Conservation (phyloP, 2,888 invertebrate genomes). For the Drosophila suboccidentalis region DNA sequence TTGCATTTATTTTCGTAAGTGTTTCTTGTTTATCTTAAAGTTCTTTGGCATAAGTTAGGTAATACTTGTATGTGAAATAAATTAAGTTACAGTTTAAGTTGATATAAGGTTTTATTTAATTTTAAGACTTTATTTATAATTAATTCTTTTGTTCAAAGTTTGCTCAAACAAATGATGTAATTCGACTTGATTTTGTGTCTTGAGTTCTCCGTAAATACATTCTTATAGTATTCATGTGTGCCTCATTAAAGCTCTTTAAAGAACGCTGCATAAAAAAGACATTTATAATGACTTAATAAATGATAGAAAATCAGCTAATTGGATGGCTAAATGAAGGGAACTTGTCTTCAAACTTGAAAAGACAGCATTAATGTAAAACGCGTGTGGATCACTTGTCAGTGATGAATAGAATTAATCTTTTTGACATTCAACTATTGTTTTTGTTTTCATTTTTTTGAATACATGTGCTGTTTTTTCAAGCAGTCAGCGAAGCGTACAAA, state of each 20-base stretch:
- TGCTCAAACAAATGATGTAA: not conserved
- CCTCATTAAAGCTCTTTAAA: not conserved
- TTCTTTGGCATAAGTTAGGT: not conserved
- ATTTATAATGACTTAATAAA: conserved; percentile 6
- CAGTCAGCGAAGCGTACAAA: conserved; percentile 25
- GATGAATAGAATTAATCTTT: conserved; percentile 44
- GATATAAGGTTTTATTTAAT: too few species aligned
- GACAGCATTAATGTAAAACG: conserved; percentile 18
- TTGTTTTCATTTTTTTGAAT: not conserved
- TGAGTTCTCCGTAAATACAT: not conserved
- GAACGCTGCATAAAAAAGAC: not conserved
- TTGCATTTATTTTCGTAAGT: not conserved
- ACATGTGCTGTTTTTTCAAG: conserved; percentile 17
- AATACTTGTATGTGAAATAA: not conserved
- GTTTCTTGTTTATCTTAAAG: not conserved
- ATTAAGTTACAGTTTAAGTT: not conserved
- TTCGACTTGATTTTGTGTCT: not conserved
- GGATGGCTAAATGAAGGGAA: conserved; percentile 14
- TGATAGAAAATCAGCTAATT: conserved; percentile 27
- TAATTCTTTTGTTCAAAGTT: too few species aligned
- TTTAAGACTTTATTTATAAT: too few species aligned
- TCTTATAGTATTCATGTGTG: not conserved
- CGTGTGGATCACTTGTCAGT: conserved; percentile 36
- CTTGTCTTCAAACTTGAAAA: conserved; percentile 5
- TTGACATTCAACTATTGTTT: conserved; percentile 1